These are phyloP conservation scores for Ornithoptera priamus DNA, from an alignment of 2,888 invertebrate species.

Conservation along the genomic window DNA sequence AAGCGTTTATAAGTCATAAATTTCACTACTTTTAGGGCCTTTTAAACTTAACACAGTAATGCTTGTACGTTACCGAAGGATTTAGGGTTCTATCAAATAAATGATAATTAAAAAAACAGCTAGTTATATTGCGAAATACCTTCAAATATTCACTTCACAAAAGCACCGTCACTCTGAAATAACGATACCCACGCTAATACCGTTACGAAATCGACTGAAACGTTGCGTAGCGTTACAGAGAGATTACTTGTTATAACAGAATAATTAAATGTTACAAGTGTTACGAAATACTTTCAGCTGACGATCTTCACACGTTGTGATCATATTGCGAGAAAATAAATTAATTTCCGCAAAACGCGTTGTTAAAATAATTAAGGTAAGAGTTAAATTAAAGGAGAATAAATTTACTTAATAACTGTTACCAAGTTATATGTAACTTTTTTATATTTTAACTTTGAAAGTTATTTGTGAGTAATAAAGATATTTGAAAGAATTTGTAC, in stretches of 20 bases:
- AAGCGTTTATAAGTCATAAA: too few species aligned
- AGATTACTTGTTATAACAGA: slow-evolving; percentile 41
- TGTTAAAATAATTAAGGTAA: slow-evolving; percentile 11
- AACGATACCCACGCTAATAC: slow-evolving; percentile 42
- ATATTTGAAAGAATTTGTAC: too few species aligned
- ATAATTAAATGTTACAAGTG: slow-evolving; percentile 32
- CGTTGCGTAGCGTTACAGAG: slow-evolving; percentile 49
- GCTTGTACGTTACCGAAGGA: too few species aligned
- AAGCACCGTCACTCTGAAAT: slow-evolving; percentile 63
- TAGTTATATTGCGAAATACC: too few species aligned
- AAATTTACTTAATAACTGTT: not conserved
- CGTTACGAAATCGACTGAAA: slow-evolving; percentile 64
- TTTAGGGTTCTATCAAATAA: too few species aligned
- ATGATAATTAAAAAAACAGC: too few species aligned
- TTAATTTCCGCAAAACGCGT: slow-evolving; percentile 15
- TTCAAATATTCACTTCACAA: not conserved
- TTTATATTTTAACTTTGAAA: too few species aligned
- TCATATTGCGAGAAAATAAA: slow-evolving; percentile 19
- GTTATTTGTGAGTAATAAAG: too few species aligned
- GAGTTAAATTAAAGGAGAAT: not conserved
- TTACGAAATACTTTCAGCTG: slow-evolving; percentile 31
- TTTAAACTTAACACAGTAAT: too few species aligned
- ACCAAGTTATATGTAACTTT: not conserved
- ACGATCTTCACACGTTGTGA: slow-evolving; percentile 27
- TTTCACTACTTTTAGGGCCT: too few species aligned